Conservation (phyloP, 2,888 invertebrate species). For the Mythimna albipuncta region DNA sequence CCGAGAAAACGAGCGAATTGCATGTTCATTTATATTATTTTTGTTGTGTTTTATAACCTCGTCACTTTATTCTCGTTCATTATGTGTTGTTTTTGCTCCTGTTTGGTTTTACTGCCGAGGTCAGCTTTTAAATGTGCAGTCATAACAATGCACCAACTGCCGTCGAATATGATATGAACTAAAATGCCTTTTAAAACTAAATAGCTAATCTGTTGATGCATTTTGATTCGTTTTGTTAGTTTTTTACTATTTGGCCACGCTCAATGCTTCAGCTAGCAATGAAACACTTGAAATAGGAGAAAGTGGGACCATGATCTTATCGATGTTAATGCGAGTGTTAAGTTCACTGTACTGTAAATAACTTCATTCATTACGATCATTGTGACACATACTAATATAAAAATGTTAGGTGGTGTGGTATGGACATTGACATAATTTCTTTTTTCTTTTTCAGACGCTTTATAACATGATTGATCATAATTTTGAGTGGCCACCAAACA, state of each 20-base stretch:
- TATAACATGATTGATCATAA: not conserved
- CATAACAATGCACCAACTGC: conserved; percentile 33
- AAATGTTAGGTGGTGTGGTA: not conserved
- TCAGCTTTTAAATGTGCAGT: conserved; percentile 39
- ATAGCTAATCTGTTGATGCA: conserved; percentile 12
- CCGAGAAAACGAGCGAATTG: conserved; percentile 30
- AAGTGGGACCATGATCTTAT: conserved; percentile 20
- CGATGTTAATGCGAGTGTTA: not conserved
- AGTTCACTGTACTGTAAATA: conserved; percentile 7
- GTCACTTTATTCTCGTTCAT: conserved; percentile 39
- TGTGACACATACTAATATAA: not conserved
- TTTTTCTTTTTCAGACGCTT: not conserved
- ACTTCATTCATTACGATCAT: not conserved
- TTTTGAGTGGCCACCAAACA: conserved; percentile 17
- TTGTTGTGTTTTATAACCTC: conserved; percentile 33
- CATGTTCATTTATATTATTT: conserved; percentile 27
- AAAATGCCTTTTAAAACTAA: conserved; percentile 13
- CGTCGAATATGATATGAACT: conserved; percentile 1
- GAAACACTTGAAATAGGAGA: conserved; percentile 1
- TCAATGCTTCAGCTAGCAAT: conserved; percentile 9
- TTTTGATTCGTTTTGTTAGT: conserved; percentile 24
- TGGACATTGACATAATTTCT: not conserved
- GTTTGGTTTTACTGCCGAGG: conserved; percentile 36
- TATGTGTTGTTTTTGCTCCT: conserved; percentile 35
- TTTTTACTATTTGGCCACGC: conserved; percentile 6